These are phyloP conservation scores for Onychostruthus taczanowskii DNA, from an alignment of 2,113 vertebrate genomes.

Conservation along the genomic window DNA sequence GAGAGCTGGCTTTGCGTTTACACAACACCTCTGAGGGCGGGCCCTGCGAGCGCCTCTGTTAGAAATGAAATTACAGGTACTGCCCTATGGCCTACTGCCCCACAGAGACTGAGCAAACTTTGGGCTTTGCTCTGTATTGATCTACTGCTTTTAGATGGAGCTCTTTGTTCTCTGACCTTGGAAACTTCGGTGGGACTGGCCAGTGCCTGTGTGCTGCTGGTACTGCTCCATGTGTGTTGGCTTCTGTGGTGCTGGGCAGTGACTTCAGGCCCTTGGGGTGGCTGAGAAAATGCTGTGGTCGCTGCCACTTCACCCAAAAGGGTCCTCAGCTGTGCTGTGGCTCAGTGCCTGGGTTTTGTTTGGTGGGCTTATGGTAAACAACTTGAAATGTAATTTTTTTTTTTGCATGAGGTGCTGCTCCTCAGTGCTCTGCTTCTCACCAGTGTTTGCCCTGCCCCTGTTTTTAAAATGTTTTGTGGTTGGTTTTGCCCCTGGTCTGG, in stretches of 20 bases:
- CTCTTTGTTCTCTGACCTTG: not conserved
- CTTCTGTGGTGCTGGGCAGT: not conserved
- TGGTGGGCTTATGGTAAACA: not conserved
- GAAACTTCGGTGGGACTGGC: rapidly evolving
- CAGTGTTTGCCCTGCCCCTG: rapidly evolving
- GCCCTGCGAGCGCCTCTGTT: rapidly evolving
- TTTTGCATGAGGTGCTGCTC: not conserved
- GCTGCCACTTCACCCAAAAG: rapidly evolving
- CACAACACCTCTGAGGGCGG: not conserved
- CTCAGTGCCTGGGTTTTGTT: not conserved
- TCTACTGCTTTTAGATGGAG: not conserved
- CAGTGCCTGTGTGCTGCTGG: not conserved
- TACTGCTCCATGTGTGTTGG: rapidly evolving
- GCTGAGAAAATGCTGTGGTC: not conserved
- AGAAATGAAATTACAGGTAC: not conserved
- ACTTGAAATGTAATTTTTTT: not conserved
- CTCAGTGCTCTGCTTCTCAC: not conserved
- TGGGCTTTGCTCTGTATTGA: not conserved
- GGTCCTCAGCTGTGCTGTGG: not conserved
- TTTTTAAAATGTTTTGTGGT: not conserved
- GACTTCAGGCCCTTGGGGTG: not conserved
- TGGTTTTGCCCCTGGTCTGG: not conserved
- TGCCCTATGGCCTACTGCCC: not conserved
- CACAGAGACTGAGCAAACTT: not conserved
- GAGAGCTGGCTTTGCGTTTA: not conserved